Conservation (phyloP, 2,888 invertebrate species). For the Teleogryllus oceanicus region DNA sequence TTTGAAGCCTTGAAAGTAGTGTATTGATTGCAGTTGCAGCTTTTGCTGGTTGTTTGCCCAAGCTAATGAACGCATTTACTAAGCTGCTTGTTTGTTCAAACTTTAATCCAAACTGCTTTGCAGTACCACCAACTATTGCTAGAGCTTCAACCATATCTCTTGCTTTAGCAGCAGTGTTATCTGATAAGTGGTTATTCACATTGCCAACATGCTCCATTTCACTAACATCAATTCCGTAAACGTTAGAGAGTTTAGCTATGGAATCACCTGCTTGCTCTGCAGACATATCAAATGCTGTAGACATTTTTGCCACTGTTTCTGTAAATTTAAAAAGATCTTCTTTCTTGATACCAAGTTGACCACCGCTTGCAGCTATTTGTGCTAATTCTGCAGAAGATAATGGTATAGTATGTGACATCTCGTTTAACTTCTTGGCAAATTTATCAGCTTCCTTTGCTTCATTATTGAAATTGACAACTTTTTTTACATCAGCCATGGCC, state of each 20-base stretch:
- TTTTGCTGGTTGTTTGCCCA: too few species aligned
- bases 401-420: conserved; percentile 22
- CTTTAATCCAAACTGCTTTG: conserved; percentile 20
- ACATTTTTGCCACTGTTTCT: conserved; percentile 23
- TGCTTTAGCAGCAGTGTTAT: conserved; percentile 23
- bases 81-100: conserved; percentile 20
- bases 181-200: conserved; percentile 22
- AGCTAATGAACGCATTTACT: too few species aligned
- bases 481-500: too few species aligned
- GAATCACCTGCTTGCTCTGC: conserved; percentile 21
- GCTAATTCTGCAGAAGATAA: conserved; percentile 21
- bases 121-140: conserved; percentile 23
- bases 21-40: conserved; percentile 20
- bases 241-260: conserved; percentile 22
- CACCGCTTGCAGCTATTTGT: conserved; percentile 22
- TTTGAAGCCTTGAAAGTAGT: conserved; percentile 19
- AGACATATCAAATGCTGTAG: conserved; percentile 23
- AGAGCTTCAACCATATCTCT: conserved; percentile 22
- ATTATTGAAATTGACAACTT: too few species aligned
- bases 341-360: conserved; percentile 22
- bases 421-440: too few species aligned
- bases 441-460: too few species aligned
- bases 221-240: conserved; percentile 23
- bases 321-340: conserved; percentile 22
- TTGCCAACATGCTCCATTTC: conserved; percentile 22